Conservation (phyloP, 2,888 invertebrate genomes). For the Trilocha varians region DNA sequence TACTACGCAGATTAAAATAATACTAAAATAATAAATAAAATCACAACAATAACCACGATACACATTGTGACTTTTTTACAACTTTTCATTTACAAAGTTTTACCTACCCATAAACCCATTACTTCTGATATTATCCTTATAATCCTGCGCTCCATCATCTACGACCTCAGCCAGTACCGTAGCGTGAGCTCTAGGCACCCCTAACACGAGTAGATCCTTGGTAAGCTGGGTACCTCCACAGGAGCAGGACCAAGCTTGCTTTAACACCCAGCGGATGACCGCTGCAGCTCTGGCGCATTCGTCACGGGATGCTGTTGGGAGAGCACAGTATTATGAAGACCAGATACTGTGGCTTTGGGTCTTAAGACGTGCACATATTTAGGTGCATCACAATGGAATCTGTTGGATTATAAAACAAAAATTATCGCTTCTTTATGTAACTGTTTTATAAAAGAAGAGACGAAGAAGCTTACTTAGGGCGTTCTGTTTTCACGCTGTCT, state of each 20-base stretch:
- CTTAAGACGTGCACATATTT: too few relatives aligned
- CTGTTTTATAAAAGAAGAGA: too few relatives aligned
- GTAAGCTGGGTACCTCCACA: conserved; percentile 45
- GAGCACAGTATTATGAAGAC: too few relatives aligned
- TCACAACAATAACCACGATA: too few relatives aligned
- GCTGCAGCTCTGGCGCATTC: conserved; percentile 60
- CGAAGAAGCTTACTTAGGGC: too few relatives aligned
- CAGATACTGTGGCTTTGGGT: too few relatives aligned
- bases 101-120: conserved; percentile 48
- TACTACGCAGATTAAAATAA: neutral
- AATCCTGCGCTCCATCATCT: conserved; percentile 30
- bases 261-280: conserved; percentile 53
- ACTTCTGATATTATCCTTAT: conserved; percentile 26
- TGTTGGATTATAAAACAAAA: too few relatives aligned
- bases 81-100: neutral
- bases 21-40: neutral
- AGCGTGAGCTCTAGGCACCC: conserved; percentile 54
- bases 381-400: too few relatives aligned
- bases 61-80: neutral
- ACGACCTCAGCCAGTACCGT: conserved; percentile 46
- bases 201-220: conserved; percentile 52
- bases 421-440: too few relatives aligned
- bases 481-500: too few relatives aligned
- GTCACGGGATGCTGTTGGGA: conserved; percentile 47
- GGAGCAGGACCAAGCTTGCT: conserved; percentile 39